These are phyloP conservation scores for Synanthedon myopaeformis DNA, from an alignment of 2,888 invertebrate species.

Conservation along the genomic window DNA sequence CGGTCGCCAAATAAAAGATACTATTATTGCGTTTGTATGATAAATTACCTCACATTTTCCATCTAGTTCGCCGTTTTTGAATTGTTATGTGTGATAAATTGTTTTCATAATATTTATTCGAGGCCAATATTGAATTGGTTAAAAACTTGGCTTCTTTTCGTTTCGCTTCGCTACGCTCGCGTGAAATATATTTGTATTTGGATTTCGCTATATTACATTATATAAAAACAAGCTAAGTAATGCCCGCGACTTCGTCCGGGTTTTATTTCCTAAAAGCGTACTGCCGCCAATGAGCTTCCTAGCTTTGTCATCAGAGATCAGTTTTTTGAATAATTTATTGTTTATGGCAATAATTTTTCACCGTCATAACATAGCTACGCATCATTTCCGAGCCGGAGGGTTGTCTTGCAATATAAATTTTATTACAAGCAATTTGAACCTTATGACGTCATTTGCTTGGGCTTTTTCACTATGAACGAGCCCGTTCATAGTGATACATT, in stretches of 20 bases:
- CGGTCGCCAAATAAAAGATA: neutral
- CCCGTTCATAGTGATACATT: neutral
- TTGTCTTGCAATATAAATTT: conserved; percentile 5
- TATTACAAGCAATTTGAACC: conserved; percentile 8
- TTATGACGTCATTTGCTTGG: conserved; percentile 8
- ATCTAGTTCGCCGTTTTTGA: neutral
- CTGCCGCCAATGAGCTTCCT: no score
- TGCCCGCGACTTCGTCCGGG: no score
- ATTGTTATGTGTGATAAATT: neutral
- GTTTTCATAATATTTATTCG: conserved; percentile 1
- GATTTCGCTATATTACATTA: no score
- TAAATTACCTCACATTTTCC: neutral
- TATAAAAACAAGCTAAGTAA: no score
- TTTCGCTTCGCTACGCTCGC: no score
- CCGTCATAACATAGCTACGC: conserved; percentile 6
- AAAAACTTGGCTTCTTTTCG: no score
- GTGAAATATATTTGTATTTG: no score
- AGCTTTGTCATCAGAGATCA: no score
- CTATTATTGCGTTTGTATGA: neutral
- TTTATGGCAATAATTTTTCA: conserved; percentile 8
- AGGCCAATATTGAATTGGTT: no score
- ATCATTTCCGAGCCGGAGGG: conserved; percentile 6
- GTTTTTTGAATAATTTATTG: no score
- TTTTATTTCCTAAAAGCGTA: no score
- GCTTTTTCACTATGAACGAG: neutral